phyloP scores from a whole-genome alignment of 2,797 vertebrate species.

The Setipinna tenuifilis region DNA sequence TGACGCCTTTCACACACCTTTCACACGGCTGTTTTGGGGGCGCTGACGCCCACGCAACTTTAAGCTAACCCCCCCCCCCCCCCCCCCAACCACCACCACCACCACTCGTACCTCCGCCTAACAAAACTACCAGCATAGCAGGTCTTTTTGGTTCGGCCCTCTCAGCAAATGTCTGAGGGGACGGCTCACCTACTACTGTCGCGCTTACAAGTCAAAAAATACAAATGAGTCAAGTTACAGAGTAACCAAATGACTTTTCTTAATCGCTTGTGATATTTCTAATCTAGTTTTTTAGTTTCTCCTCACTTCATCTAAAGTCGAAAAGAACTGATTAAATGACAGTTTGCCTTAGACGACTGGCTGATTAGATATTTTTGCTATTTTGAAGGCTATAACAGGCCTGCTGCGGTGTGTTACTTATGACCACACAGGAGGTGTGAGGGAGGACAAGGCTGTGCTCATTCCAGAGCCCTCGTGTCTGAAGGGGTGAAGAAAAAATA shows the following conservation, averaged over 20 bases:
- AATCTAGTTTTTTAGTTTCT: not conserved
- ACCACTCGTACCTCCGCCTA: no score
- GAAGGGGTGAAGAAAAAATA: not conserved
- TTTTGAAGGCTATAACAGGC: not conserved
- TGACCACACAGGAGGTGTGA: not conserved
- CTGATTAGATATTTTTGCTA: not conserved
- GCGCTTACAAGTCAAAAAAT: not conserved
- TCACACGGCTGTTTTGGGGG: conserved; percentile 32
- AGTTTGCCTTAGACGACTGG: not conserved
- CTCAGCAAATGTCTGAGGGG: conserved; percentile 2
- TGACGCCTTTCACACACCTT: conserved; percentile 48
- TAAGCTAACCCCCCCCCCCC: conserved; percentile 3
- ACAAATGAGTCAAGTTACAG: not conserved
- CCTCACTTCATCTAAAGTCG: not conserved
- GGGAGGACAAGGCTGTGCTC: not conserved
- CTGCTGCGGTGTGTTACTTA: not conserved
- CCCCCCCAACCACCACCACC: not conserved
- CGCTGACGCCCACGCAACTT: conserved; percentile 34
- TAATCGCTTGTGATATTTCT: not conserved
- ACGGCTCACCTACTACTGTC: not conserved
- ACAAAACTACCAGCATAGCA: not conserved
- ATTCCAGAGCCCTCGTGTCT: not conserved
- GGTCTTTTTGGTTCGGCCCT: not conserved
- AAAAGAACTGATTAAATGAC: not conserved
- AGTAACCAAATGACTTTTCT: not conserved